These are phyloP conservation scores for Cercopithecus mona DNA, from an alignment of 2,113 vertebrate species.

Conservation along the genomic window DNA sequence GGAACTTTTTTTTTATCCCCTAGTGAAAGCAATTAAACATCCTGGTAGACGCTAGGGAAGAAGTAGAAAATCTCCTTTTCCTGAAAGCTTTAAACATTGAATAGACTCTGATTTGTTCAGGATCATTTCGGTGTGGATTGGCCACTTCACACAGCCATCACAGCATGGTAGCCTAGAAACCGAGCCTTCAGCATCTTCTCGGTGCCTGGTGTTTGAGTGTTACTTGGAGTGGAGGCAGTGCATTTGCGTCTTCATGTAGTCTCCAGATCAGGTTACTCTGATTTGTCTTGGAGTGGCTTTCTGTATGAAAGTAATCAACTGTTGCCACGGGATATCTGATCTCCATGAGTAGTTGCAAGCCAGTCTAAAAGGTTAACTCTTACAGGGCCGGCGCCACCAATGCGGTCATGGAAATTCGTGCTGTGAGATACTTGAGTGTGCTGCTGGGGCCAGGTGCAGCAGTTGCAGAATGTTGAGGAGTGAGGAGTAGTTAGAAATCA, in stretches of 20 bases:
- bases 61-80: neutral
- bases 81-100: neutral
- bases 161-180: neutral
- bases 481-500: neutral
- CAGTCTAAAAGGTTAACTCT: neutral
- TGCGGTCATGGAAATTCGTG: fast-evolving
- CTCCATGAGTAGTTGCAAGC: neutral
- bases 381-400: neutral
- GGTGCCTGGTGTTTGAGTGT: neutral
- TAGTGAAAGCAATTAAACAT: neutral
- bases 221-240: neutral
- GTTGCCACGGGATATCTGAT: neutral
- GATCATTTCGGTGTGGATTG: fast-evolving
- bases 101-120: neutral
- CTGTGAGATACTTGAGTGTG: neutral
- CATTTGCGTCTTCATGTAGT: neutral
- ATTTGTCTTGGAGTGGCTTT: neutral
- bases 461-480: neutral
- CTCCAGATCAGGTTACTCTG: neutral
- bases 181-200: fast-evolving
- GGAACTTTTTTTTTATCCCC: too few species aligned
- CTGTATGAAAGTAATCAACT: neutral
- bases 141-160: fast-evolving
- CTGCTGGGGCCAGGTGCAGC: neutral
- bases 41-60: neutral